Base-by-base conservation (phyloP, 1,140 invertebrate genomes). In the Stegodyphus mimosarum region DNA sequence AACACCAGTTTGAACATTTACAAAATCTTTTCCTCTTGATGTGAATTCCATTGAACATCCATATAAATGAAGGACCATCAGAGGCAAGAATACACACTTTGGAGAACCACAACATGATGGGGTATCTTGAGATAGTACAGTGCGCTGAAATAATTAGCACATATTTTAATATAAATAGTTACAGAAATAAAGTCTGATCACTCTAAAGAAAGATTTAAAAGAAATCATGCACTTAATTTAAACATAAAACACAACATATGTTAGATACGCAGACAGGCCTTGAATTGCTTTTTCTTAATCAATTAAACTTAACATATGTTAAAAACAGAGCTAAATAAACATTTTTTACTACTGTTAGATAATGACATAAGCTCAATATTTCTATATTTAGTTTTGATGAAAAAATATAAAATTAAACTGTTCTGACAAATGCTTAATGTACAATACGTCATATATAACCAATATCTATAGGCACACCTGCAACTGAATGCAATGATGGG, bases 1-100 rank as follows among this genome's bases (percentile, higher is more conserved):
- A 66, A 92, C 87, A 18, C 92, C 92, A 77, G 90, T 87, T 80
- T 90, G 89, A 7, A 91, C 85, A 89, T 92, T 91, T 50, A 90
- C 89, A 88, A 89, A 91, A 76, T 90, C 89, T 55, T 89, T 75
- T 18, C 89, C 90, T 72, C 88, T 89, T 55, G 89, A 87, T 15
- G 88, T 89, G 11, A 89, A 88, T 86, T 90, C 90, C 72, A 90
- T 72, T 67, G 90, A 90, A 72, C 89, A 89, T 7, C 92, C 91
- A 83, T 91, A 89, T 17, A 92, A 87, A 7, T 89, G 87, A 51
- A 90, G 83, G 60, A 90, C 87, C 66, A 91, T 73, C 86, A 92
- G 91, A 18, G 91, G 90, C 10, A 88, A 88, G 88, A 91, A 91
- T 69, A 60, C n/a, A 18, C 17, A 84, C 69, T 72, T 84, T 4